Evolutionary conservation across 2,888 invertebrate species (phyloP), one percentile per base, ranked within the genome.

Genomic region (Liodrosophila aerea): DNA sequence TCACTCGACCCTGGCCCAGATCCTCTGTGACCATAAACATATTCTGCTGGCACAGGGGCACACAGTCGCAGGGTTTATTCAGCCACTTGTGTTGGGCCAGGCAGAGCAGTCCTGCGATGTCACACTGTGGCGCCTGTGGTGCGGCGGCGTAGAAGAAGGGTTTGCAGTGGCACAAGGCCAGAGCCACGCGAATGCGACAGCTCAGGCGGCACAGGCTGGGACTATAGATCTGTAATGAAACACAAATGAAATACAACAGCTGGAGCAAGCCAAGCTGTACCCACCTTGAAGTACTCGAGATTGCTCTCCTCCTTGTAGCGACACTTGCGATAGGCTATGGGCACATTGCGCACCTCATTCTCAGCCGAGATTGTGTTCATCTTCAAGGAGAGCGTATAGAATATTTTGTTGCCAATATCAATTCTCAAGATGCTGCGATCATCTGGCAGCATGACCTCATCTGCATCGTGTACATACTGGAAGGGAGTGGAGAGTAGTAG

Each of bases 141-240:
- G 81, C 87, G 15, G 84, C 73, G 0, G 73, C 70, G 75, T 90
- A 89, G 51, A 90, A 88, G 37, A 77, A 89, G 2, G 89, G 89
- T 22, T 86, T 87, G 51, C 89, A 89, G 0, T 82, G 64, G 59
- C 89, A 90, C 2, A 86, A 49, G 2, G 64, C 39, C 2, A 87
- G 41, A 0, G 90, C 89, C 7, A 65, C 67, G 30, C 81, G 71
- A n/a, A 89, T 87, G 13, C 88, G 88, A 27, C 89, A 89, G 45
- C 88, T 87, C 22, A 86, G 75, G 29, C 87, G 85, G 51, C 89
- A 89, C 2, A 89, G 60, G 4, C 83, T 77, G 1, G 85, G 85
- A 9, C 84, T 75, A 53, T 89, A 89, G 11, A 68, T 69, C 89
- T 89, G 12, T 0, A n/a, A n/a, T n/a, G n/a, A n/a, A n/a, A n/a